Percentiles rank a stretch among this genome's conserved stretches.
These are phyloP conservation scores for Actias luna DNA, from an alignment of 2,888 invertebrate species.

Conservation along the genomic window DNA sequence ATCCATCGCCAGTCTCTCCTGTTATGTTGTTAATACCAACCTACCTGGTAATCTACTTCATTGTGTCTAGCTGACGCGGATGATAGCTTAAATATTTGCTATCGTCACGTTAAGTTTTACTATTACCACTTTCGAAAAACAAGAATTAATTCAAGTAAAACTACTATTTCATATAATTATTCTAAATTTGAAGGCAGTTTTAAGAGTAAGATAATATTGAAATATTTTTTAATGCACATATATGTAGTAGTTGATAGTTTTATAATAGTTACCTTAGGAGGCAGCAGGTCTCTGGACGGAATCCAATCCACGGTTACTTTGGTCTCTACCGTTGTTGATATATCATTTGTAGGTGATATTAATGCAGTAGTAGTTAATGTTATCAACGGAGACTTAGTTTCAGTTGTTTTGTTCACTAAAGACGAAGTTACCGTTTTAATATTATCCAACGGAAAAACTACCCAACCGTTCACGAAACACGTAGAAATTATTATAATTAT, in stretches of 20 bases:
- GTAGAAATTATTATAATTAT: conserved; percentile 26
- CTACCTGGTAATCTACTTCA: too few species aligned
- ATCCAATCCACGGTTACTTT: conserved; percentile 9
- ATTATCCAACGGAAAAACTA: conserved; percentile 45
- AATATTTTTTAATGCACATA: too few species aligned
- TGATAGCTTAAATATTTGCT: too few species aligned
- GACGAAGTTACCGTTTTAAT: not conserved
- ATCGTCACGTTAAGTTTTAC: too few species aligned
- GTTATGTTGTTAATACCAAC: too few species aligned
- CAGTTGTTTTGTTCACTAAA: not conserved
- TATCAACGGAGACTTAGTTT: conserved; percentile 6
- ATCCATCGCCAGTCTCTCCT: too few species aligned
- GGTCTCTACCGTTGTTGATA: conserved; percentile 15
- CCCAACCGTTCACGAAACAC: conserved; percentile 34
- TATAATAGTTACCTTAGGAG: conserved; percentile 41
- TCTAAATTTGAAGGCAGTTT: too few species aligned
- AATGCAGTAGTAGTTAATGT: not conserved
- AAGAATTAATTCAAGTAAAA: too few species aligned
- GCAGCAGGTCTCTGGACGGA: conserved; percentile 42
- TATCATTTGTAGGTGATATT: not conserved
- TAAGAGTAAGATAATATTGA: too few species aligned
- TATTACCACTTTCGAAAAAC: too few species aligned
- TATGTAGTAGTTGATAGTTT: not conserved
- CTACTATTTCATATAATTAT: too few species aligned
- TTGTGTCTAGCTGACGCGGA: too few species aligned